Percentiles rank a stretch among this genome's conserved stretches.
Conservation (phyloP, 2,797 vertebrate genomes). For the Sebastes vulpes region DNA sequence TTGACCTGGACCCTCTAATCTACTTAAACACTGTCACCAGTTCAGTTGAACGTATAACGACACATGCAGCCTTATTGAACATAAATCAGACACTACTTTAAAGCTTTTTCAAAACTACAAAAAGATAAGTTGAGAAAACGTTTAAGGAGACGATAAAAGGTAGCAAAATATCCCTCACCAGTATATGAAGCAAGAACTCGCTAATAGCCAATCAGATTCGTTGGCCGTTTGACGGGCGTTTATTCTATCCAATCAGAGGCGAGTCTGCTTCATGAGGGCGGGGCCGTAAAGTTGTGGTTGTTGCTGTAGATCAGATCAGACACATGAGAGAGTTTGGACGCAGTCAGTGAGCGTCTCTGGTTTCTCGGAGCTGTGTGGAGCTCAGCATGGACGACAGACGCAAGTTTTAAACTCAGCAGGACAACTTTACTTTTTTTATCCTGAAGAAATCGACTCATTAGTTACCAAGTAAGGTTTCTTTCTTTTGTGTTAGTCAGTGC, state of each 20-base stretch:
- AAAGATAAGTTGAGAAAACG: not conserved
- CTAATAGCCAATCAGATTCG: conserved; percentile 27
- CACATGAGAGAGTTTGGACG: not conserved
- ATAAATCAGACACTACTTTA: not conserved
- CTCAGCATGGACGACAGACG: conserved; percentile 17
- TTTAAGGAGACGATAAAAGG: not conserved
- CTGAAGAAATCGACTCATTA: not conserved
- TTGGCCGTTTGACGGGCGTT: conserved; percentile 8
- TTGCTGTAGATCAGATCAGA: conserved; percentile 28
- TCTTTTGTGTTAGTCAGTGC: not conserved
- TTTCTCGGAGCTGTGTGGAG: conserved; percentile 33
- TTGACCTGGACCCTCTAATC: conserved; percentile 37
- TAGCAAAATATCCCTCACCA: not conserved
- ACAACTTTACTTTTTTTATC: not conserved
- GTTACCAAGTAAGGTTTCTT: conserved; percentile 28
- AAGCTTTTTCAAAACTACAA: not conserved
- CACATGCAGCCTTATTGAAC: not conserved
- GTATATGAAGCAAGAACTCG: not conserved
- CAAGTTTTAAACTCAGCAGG: conserved; percentile 18
- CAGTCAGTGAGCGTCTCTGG: conserved; percentile 26
- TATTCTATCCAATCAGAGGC: conserved; percentile 4
- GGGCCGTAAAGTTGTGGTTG: conserved; percentile 8
- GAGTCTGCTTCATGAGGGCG: conserved; percentile 44
- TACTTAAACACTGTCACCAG: conserved; percentile 26
- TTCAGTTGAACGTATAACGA: not conserved